Base-by-base conservation (phyloP, 2,888 invertebrate genomes). In the Synergus umbraculus region DNA sequence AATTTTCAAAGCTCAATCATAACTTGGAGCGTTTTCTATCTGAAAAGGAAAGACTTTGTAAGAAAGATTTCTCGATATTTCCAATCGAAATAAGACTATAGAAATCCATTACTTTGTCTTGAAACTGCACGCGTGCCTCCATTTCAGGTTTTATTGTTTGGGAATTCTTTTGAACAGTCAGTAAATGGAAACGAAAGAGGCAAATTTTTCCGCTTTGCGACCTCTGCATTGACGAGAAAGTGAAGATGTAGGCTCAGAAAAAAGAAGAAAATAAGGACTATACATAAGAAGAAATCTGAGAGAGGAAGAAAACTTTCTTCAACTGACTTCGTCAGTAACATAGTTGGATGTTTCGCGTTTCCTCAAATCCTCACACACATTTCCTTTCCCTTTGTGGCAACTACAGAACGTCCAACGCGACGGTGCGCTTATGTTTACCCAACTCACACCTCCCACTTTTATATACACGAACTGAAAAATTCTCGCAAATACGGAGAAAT, bases 371-470 rank as follows among this genome's bases (percentile, higher is more conserved):
- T 80, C 76, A 66, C 80, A 82, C 69, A 82, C 76, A 80, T 81
- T 84, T 73, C 79, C 66, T 67, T 83, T 79, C 78, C 79, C 79
- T 83, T 83, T 83, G 78, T 80, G 76, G 79, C 80, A 79, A 81
- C 80, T 84, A 78, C 83, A 81, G 79, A 81, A 81, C 81, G 79
- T 77, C 83, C 77, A 81, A 78, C 77, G 64, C 77, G 81, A 78
- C 76, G 58, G 65, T 76, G 66, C 78, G 78, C 81, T 84, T 82
- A 78, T 81, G 81, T 81, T 81, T 79, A 78, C 76, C 81, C 81
- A 82, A 78, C 80, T 79, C 78, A 76, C 69, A 80, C 79, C 81
- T 78, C 80, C 76, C 81, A 81, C 81, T 81, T 73, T 29, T n/a
- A 37, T 49, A 49, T 73, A 37, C 4, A 9, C 37, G 37, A 37